phyloP scores from a whole-genome alignment of 1,140 invertebrate genomes.

The Cataglyphis hispanica region DNA sequence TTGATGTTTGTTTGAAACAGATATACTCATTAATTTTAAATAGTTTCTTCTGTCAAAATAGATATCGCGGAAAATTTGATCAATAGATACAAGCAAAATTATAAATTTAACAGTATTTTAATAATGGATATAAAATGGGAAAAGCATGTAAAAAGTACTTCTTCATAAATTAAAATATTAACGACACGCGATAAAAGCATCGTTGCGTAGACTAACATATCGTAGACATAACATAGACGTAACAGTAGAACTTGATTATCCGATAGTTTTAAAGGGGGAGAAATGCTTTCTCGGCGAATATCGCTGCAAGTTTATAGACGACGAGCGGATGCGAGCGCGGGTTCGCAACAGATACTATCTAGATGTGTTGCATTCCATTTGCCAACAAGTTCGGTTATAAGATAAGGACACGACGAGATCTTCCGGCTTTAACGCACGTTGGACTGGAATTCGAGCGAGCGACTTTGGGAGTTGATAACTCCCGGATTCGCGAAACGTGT shows the following conservation, averaged over 20 bases:
- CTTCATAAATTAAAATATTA: conserved; percentile 3
- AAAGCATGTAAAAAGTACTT: no score
- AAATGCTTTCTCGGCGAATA: not conserved
- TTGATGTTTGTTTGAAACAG: not conserved
- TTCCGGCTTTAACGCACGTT: conserved; percentile 35
- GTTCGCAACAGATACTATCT: conserved; percentile 56
- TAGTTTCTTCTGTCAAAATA: not conserved
- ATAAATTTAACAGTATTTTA: no score
- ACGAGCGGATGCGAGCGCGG: not conserved
- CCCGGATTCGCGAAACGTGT: conserved; percentile 33
- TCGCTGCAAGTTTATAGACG: not conserved
- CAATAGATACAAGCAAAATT: no score
- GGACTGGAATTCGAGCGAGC: conserved; percentile 76
- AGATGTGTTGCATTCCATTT: conserved; percentile 51
- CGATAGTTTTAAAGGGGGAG: conserved; percentile 1
- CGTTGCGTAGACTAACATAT: not conserved
- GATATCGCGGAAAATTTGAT: not conserved
- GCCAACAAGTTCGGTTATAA: conserved; percentile 36
- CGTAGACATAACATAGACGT: not conserved
- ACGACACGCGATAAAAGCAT: not conserved
- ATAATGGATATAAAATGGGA: no score
- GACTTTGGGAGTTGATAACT: conserved; percentile 74
- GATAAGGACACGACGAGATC: conserved; percentile 62
- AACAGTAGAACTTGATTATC: conserved; percentile 13
- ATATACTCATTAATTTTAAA: no score